These are phyloP conservation scores for Cynopterus brachyotis DNA, from an alignment of 2,113 vertebrate species.

Conservation along the genomic window DNA sequence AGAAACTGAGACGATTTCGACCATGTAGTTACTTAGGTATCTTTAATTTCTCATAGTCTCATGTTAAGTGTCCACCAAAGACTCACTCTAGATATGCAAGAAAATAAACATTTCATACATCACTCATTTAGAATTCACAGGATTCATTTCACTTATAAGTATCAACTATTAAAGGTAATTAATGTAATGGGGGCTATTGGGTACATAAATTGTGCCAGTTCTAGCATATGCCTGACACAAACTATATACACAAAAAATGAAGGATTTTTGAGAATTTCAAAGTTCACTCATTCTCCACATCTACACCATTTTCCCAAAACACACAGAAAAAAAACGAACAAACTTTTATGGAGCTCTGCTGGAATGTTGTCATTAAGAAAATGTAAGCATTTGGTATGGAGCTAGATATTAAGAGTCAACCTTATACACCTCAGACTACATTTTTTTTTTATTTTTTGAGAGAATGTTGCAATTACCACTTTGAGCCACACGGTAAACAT, in stretches of 20 bases:
- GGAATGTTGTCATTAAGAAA: not conserved
- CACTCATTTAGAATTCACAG: not conserved
- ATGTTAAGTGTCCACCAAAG: not conserved
- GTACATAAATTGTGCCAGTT: too few species aligned
- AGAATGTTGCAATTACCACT: not conserved
- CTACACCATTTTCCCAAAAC: not conserved
- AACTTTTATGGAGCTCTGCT: not conserved
- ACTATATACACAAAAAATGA: not conserved
- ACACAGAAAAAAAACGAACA: not conserved
- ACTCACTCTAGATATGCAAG: not conserved
- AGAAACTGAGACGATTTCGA: not conserved
- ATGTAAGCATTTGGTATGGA: not conserved
- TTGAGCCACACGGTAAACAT: not conserved
- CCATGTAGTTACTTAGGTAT: not conserved
- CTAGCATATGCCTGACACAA: not conserved
- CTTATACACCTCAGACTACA: not conserved
- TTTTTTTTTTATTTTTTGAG: not conserved
- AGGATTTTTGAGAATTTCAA: not conserved
- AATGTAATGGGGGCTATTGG: not conserved
- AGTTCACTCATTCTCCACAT: not conserved
- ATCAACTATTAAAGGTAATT: too few species aligned
- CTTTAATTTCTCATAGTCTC: not conserved
- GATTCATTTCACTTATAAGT: not conserved
- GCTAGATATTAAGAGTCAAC: not conserved
- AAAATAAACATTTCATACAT: not conserved